phyloP scores from a whole-genome alignment of 2,113 vertebrate species.

The Oxygymnocypris stewartii region DNA sequence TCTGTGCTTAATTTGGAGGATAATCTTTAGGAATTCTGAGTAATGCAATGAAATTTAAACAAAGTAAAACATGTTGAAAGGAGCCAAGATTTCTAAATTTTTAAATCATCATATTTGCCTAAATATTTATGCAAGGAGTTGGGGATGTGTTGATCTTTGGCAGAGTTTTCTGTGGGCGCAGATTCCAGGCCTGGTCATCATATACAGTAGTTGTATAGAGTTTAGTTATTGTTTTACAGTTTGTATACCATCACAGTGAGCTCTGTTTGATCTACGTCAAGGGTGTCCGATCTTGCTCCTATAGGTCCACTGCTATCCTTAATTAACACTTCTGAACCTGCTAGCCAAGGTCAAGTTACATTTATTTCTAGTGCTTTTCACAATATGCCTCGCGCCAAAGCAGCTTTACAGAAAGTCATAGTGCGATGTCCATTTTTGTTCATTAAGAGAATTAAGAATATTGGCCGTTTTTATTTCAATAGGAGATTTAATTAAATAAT shows the following conservation, averaged over 20 bases:
- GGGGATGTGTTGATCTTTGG: neutral
- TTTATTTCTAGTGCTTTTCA: too few relatives aligned
- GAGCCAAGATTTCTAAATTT: neutral
- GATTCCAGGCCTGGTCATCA: neutral
- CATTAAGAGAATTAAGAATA: neutral
- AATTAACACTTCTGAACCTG: neutral
- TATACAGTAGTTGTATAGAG: neutral
- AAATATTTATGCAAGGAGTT: conserved; percentile 10
- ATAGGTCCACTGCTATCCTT: neutral
- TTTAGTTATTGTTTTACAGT: neutral
- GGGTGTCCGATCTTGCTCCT: neutral
- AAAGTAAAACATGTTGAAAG: neutral
- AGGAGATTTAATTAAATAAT: too few relatives aligned
- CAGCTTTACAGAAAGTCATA: neutral
- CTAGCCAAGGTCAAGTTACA: neutral
- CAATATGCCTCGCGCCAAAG: too few relatives aligned
- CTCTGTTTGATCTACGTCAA: neutral
- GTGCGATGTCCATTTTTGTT: neutral
- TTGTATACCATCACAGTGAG: neutral
- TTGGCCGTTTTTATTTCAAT: neutral
- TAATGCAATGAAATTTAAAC: neutral
- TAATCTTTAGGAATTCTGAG: neutral
- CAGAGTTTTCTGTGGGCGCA: neutral
- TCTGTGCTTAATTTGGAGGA: neutral
- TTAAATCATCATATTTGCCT: neutral